Evolutionary conservation across 2,888 invertebrate species (phyloP).

Genomic region (Caenorhabditis sp.): DNA sequence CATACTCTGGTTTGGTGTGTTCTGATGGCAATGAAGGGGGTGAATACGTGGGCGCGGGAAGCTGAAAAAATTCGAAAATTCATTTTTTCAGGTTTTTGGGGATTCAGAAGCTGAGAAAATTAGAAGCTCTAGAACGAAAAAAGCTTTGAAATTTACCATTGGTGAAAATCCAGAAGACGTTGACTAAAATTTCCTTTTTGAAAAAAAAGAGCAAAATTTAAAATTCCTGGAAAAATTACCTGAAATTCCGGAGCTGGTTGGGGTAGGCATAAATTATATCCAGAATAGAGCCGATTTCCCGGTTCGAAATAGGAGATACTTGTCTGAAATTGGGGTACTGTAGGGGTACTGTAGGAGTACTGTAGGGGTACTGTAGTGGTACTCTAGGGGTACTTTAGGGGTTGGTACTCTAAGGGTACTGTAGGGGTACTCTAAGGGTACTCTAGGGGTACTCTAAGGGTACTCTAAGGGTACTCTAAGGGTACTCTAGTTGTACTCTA

Average conservation of each 20-base stretch:
- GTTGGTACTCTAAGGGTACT: too few relatives aligned
- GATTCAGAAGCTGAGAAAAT: background rate
- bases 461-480: too few relatives aligned
- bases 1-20: conserved; percentile 26
- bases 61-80: conserved; percentile 28
- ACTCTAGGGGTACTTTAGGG: too few relatives aligned
- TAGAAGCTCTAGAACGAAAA: background rate
- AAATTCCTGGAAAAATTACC: conserved; percentile 17
- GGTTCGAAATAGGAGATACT: conserved; percentile 48
- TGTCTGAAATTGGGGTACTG: conserved; percentile 24
- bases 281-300: conserved; percentile 41
- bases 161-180: conserved; percentile 43
- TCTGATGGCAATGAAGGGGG: conserved; percentile 51
- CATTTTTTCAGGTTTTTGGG: background rate
- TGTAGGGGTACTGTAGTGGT: too few relatives aligned
- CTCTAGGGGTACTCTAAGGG: too few relatives aligned
- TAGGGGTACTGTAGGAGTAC: too few relatives aligned
- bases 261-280: conserved; percentile 50
- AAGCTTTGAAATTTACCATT: conserved; percentile 27
- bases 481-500: too few relatives aligned
- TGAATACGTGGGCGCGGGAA: conserved; percentile 53
- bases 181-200: conserved; percentile 26
- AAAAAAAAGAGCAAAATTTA: background rate
- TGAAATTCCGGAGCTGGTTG: conserved; percentile 54
- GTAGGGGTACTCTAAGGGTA: too few relatives aligned